Percentiles rank a stretch among this genome's conserved stretches.
These are phyloP conservation scores for Rhynchonema sp. DNA, from an alignment of 2,888 invertebrate species.

Conservation along the genomic window DNA sequence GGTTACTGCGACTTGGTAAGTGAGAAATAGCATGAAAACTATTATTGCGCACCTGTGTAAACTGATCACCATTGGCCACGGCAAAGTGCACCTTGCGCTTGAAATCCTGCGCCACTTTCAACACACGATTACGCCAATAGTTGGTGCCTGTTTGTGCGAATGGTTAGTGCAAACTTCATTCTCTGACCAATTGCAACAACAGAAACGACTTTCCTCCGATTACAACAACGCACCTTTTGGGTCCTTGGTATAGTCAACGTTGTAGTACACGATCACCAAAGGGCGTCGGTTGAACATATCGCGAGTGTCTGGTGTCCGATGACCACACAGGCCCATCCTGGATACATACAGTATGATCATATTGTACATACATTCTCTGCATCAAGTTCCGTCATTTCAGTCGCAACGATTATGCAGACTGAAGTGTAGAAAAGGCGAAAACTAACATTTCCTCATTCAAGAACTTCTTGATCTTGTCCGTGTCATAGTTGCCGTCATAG, in stretches of 20 bases:
- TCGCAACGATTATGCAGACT: background rate
- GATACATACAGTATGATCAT: slow-evolving; percentile 5
- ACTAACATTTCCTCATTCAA: slow-evolving; percentile 66
- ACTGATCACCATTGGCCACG: slow-evolving; percentile 74
- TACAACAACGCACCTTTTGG: too few relatives aligned
- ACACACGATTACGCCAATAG: slow-evolving; percentile 74
- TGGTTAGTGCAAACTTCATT: too few relatives aligned
- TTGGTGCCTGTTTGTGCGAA: slow-evolving; percentile 76
- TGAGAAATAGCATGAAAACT: background rate
- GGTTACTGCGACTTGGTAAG: too few relatives aligned
- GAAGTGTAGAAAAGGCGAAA: background rate
- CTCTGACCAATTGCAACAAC: too few relatives aligned
- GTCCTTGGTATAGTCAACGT: slow-evolving; percentile 87
- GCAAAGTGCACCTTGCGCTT: slow-evolving; percentile 51
- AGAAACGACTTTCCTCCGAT: too few relatives aligned
- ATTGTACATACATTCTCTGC: background rate
- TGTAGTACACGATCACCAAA: slow-evolving; percentile 70
- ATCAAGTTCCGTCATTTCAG: background rate
- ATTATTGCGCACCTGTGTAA: slow-evolving; percentile 55
- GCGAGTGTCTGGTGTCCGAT: slow-evolving; percentile 61
- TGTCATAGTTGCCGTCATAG: slow-evolving; percentile 50
- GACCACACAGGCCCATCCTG: slow-evolving; percentile 76
- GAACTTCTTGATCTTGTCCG: slow-evolving; percentile 52
- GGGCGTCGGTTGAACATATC: slow-evolving; percentile 61
- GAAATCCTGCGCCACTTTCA: slow-evolving; percentile 26